Conservation (phyloP, 2,797 vertebrate species). For the Falco cherrug region DNA sequence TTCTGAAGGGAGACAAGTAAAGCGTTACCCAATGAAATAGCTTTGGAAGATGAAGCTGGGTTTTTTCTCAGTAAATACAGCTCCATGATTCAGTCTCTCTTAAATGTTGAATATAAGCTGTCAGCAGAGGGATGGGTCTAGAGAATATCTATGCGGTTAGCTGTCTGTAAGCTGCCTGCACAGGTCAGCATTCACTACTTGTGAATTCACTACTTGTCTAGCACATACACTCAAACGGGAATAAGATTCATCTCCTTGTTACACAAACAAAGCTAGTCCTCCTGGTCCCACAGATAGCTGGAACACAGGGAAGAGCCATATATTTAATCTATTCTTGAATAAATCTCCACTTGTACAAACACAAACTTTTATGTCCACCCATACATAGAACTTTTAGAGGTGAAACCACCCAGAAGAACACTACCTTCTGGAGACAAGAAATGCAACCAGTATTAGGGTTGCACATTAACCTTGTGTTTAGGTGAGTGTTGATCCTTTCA, state of each 20-base stretch:
- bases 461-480: background rate
- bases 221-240: background rate
- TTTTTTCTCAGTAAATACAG: background rate
- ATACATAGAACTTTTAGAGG: background rate
- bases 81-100: background rate
- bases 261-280: background rate
- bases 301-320: background rate
- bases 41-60: background rate
- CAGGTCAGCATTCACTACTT: background rate
- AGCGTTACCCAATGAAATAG: background rate
- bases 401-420: background rate
- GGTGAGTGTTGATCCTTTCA: background rate
- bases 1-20: background rate
- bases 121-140: background rate
- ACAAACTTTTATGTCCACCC: background rate
- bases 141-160: background rate
- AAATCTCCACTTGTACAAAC: background rate
- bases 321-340: background rate
- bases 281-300: background rate
- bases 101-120: background rate
- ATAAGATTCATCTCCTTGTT: background rate
- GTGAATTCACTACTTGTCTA: background rate
- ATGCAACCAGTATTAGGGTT: background rate
- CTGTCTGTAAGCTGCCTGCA: background rate
- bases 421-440: background rate